phyloP scores from a whole-genome alignment of 2,888 invertebrate species.

The Torymus tubicola region DNA sequence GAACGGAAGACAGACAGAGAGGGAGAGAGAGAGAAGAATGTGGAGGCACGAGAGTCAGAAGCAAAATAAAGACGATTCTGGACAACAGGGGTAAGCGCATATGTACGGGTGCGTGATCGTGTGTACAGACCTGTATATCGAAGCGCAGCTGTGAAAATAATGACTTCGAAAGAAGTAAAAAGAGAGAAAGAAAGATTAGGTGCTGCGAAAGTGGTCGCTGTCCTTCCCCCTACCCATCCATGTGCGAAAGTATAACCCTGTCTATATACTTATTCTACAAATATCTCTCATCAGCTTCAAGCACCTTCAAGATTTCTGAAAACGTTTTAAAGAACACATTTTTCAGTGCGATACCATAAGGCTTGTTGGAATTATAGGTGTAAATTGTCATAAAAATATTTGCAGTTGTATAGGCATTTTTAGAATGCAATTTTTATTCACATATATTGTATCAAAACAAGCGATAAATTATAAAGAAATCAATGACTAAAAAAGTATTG shows the following conservation, averaged over 20 bases:
- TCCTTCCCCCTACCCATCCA: background rate
- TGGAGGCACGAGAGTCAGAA: constrained; percentile 8
- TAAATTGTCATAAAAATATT: no score
- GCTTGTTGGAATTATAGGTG: no score
- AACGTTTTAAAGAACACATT: no score
- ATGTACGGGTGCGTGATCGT: background rate
- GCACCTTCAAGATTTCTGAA: no score
- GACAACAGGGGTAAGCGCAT: background rate
- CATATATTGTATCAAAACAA: no score
- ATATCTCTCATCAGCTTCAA: background rate
- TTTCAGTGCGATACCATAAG: no score
- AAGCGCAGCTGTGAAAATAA: background rate
- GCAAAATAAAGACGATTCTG: constrained; percentile 19
- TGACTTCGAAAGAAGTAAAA: background rate
- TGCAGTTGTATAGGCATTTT: no score
- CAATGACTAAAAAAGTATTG: no score
- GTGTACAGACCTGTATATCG: background rate
- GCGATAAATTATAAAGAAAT: no score
- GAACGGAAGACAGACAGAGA: background rate
- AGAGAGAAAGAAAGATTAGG: background rate
- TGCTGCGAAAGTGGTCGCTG: background rate
- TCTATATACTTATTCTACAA: background rate
- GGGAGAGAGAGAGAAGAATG: background rate
- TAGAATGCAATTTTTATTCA: no score
- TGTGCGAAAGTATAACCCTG: background rate